Evolutionary conservation across 2,888 invertebrate species (phyloP).

Genomic region (Teleogryllus oceanicus): DNA sequence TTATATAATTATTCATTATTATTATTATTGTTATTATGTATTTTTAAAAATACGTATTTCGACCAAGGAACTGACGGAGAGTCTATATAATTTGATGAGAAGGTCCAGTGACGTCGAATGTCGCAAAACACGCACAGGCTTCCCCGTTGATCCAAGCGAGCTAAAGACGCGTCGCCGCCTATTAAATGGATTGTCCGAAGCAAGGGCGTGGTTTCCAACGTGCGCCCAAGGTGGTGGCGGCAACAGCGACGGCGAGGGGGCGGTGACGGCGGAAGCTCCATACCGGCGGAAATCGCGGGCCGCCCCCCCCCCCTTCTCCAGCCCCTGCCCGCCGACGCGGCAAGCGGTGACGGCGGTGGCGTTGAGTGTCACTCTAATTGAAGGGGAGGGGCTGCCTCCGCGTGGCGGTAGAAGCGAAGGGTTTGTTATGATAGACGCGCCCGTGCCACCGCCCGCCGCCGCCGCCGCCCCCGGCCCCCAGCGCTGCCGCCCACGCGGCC

Average conservation of each 20-base stretch:
- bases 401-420: neutral
- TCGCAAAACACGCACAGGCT: too few relatives aligned
- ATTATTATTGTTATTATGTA: too few relatives aligned
- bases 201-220: neutral
- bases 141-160: too few relatives aligned
- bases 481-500: neutral
- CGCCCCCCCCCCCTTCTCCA: neutral
- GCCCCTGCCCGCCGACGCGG: neutral
- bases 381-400: neutral
- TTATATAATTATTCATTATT: too few relatives aligned
- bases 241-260: neutral
- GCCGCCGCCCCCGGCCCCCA: neutral
- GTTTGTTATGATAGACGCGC: slow-evolving; percentile 2
- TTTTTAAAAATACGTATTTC: too few relatives aligned
- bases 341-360: neutral
- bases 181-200: neutral
- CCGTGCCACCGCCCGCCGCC: neutral
- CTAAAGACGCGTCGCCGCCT: neutral
- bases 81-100: too few relatives aligned
- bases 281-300: neutral
- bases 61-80: too few relatives aligned
- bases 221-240: neutral
- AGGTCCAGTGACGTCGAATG: too few relatives aligned
- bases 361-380: slow-evolving; percentile 12
- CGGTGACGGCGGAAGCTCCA: neutral